Evolutionary conservation across 2,797 vertebrate genomes (phyloP), one percentile per base, ranked within the genome.

Genomic region (Okamejei kenojei): DNA sequence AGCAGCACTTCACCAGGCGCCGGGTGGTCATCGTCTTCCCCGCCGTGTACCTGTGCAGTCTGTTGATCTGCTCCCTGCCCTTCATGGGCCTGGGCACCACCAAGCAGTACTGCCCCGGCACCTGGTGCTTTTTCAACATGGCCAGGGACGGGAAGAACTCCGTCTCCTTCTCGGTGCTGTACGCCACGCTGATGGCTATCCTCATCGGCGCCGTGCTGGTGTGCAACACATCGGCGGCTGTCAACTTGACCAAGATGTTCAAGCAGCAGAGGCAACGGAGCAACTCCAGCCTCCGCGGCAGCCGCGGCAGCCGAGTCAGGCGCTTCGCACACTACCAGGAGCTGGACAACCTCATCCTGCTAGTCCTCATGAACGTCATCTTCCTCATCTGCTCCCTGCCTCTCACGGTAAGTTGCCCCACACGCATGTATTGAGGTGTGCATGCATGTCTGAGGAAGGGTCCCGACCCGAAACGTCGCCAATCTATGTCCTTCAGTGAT

Each of bases 361-460:
- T 99, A 94, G 97, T 97, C 91, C 96, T 99, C 96, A 99, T 98
- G 98, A 99, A 98, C 0, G 96, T 96, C 78, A 97, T 97, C 95
- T 99, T 98, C 96, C 96, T 98, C 94, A 93, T 98, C 94, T 99
- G 98, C 96, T 97, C 97, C 0, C 93, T 98, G 94, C 98, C 98
- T 0, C 95, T 99, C 54, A 97, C 98, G 95, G 98, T 99, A 96
- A 99, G 98, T 96, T 68, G 38, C 11, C 13, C 32, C 45, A 54
- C 45, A 54, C 45, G 45, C 45, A 54, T 54, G 5, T 54, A 54
- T 54, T 54, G 4, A 6, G 45, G 45, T 54, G 45, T 6, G 45
- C 45, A 54, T 54, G 45, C 45, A 54, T 54, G 45, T 54, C 45
- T 54, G 45, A 54, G 45, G 45, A 54, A 54, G 4, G 45, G 45